Conservation (phyloP, 1,140 invertebrate genomes). For the Anthonomus grandis region DNA sequence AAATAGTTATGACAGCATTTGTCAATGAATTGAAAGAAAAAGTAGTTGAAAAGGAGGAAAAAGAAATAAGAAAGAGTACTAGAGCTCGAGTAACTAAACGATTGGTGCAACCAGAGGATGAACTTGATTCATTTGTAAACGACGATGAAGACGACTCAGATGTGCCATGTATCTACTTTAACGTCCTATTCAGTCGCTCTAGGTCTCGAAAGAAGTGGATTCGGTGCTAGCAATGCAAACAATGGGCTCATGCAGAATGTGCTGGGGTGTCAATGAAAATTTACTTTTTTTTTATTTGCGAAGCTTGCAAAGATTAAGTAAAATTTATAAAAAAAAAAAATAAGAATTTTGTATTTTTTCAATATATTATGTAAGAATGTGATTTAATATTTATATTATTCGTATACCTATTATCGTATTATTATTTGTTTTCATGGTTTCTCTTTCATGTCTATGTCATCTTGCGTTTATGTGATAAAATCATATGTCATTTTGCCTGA, state of each 20-base stretch:
- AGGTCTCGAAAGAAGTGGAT: neutral
- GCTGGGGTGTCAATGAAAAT: too few species aligned
- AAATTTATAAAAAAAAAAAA: neutral
- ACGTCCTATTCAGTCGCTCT: neutral
- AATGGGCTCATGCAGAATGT: neutral
- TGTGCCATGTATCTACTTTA: neutral
- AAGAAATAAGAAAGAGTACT: slow-evolving; percentile 8
- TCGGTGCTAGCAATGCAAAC: neutral
- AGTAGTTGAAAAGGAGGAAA: too few species aligned
- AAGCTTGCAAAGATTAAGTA: too few species aligned
- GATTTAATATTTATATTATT: neutral
- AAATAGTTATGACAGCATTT: too few species aligned
- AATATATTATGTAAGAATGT: neutral
- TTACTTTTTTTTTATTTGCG: too few species aligned
- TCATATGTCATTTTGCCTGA: neutral
- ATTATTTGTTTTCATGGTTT: neutral
- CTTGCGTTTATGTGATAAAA: too few species aligned
- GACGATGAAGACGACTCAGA: neutral
- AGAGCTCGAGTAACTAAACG: slow-evolving; percentile 5
- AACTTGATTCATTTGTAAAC: neutral
- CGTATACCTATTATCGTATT: neutral
- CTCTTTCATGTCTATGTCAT: too few species aligned
- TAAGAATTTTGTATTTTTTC: too few species aligned
- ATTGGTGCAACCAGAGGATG: slow-evolving; percentile 6
- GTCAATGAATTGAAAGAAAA: too few species aligned